Conservation (phyloP, 1,140 invertebrate genomes). For the Euura saliciscinereae region DNA sequence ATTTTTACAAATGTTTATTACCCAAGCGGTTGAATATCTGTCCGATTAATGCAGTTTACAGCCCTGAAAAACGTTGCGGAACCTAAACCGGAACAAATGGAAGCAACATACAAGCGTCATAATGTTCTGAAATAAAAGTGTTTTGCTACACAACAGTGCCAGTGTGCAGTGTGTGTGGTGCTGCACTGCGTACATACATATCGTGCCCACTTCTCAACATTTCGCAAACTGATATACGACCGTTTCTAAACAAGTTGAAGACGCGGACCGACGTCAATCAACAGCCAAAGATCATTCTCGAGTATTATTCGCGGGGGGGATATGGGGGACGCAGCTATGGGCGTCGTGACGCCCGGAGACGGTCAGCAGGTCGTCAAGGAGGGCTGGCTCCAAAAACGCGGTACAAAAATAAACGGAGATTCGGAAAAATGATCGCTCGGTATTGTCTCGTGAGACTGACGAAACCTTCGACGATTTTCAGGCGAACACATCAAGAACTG, state of each 20-base stretch:
- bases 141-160: not conserved
- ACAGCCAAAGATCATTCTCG: not conserved
- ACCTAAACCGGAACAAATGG: not conserved
- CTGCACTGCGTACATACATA: not conserved
- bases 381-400: constrained; percentile 83
- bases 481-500: constrained; percentile 96
- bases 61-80: not conserved
- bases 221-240: not conserved
- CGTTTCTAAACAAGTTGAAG: not conserved
- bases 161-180: not conserved
- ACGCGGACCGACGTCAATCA: no score
- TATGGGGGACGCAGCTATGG: constrained; percentile 57
- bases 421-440: no score
- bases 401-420: constrained; percentile 31
- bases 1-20: not conserved
- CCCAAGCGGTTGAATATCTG: not conserved
- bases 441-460: no score
- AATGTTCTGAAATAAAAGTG: not conserved
- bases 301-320: constrained; percentile 13
- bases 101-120: not conserved
- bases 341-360: constrained; percentile 50
- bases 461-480: constrained; percentile 32
- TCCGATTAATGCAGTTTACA: not conserved
- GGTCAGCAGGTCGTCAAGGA: constrained; percentile 72
- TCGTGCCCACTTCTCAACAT: not conserved